A percentile compares a stretch with the other conserved stretches of the same genome.
phyloP scores from a whole-genome alignment of 2,888 invertebrate species.

The Hydroisotoma schaefferi region DNA sequence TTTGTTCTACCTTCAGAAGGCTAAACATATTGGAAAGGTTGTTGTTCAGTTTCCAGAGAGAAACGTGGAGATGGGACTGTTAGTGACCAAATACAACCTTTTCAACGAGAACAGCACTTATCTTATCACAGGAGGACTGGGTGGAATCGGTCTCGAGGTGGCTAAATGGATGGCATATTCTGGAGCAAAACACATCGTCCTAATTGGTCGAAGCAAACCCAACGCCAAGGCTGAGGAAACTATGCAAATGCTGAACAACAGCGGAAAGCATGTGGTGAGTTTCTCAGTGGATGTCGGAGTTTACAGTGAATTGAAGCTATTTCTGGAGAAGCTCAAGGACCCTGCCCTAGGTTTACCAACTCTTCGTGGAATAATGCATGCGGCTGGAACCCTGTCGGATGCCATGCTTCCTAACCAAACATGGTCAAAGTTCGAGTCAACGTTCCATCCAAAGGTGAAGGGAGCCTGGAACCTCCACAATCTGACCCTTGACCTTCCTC shows the following conservation, averaged over 20 bases:
- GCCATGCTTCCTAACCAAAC: constrained; percentile 15
- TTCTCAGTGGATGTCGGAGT: constrained; percentile 21
- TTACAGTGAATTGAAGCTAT: constrained; percentile 6
- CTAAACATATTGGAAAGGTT: constrained; percentile 26
- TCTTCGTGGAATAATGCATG: constrained; percentile 23
- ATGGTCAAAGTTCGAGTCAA: constrained; percentile 17
- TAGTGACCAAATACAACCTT: not conserved
- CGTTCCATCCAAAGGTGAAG: constrained; percentile 13
- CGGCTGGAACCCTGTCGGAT: constrained; percentile 20
- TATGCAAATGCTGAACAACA: constrained; percentile 4
- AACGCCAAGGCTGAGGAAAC: not conserved
- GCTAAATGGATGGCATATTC: not conserved
- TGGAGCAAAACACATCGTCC: not conserved
- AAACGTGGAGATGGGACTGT: not conserved
- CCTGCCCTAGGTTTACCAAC: constrained; percentile 1
- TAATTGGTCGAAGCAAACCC: not conserved
- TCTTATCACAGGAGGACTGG: not conserved
- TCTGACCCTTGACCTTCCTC: not conserved
- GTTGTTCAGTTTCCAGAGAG: constrained; percentile 1
- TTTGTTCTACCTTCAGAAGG: constrained; percentile 22
- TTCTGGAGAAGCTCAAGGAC: constrained; percentile 12
- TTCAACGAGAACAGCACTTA: not conserved
- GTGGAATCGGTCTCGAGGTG: not conserved
- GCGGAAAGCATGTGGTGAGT: constrained; percentile 8
- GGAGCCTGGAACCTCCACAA: constrained; percentile 7